These are phyloP conservation scores for Drosophila pruinosa DNA, from an alignment of 1,140 invertebrate genomes.

Conservation along the genomic window DNA sequence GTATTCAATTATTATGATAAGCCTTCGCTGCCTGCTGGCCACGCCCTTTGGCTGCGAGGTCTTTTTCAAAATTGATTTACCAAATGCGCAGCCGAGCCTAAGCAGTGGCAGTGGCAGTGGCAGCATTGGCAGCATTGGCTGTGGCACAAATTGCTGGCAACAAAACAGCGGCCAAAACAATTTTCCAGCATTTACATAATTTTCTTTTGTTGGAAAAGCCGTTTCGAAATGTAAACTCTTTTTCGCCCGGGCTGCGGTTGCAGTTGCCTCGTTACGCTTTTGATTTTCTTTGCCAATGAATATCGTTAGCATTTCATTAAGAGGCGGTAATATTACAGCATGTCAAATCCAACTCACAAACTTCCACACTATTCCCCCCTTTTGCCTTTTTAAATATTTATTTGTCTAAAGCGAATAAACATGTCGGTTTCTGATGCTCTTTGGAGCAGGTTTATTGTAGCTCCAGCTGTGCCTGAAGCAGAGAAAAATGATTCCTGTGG, in stretches of 20 bases:
- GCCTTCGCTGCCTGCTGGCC: conserved; percentile 29
- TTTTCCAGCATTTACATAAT: conserved; percentile 78
- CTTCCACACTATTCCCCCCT: not conserved
- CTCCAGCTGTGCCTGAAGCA: conserved; percentile 27
- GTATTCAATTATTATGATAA: conserved; percentile 81
- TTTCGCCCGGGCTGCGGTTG: conserved; percentile 25
- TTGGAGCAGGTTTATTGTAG: conserved; percentile 33
- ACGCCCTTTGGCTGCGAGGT: not conserved
- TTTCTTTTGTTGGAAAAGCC: conserved; percentile 59
- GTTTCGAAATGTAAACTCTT: conserved; percentile 48
- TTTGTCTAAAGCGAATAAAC: conserved; percentile 59
- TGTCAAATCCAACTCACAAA: not conserved
- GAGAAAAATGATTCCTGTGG: not conserved
- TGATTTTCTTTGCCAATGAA: conserved; percentile 73
- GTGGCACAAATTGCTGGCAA: conserved; percentile 58
- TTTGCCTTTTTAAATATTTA: conserved; percentile 68
- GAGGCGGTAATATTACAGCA: conserved; percentile 18
- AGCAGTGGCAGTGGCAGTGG: conserved; percentile 15
- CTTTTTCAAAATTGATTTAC: conserved; percentile 71
- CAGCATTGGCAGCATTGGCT: conserved; percentile 51
- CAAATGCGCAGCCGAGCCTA: conserved; percentile 50
- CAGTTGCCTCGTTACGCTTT: conserved; percentile 57
- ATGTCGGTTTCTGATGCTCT: conserved; percentile 51
- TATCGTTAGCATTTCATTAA: conserved; percentile 80
- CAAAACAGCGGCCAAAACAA: conserved; percentile 48